Evolutionary conservation across 1,140 invertebrate genomes (phyloP), one percentile per base, ranked within the genome.

Genomic region (Atta cephalotes): DNA sequence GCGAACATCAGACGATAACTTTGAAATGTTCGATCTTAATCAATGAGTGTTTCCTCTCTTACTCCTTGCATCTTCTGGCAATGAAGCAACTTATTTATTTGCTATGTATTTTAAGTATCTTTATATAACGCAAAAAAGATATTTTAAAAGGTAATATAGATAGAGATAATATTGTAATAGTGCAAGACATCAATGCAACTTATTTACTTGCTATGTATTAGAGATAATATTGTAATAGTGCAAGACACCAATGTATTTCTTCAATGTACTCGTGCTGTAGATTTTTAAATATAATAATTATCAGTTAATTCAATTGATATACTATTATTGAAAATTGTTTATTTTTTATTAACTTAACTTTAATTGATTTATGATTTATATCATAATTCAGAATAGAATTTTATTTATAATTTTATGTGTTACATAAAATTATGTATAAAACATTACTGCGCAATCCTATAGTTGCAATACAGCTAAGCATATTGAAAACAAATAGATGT

Each of bases 11-110:
- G 80, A 51, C 70, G 70, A 63, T 84, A 84, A 74, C 70, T 84
- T 74, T 18, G 56, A 76, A 72, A 76, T 62, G 80, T 82, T 51
- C 53, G 70, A 84, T 76, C 72, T 84, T 76, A 84, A 84, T 84
- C 70, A 74, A 35, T 84, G 6, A 58, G 16, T 16, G 31, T 12
- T 70, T 51, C n/a, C 35, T 49, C 25, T 35, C 9, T 82, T 62
- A 25, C 35, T 6, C 14, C 10, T 62, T 18, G 25, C 56, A 35
- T 35, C 39, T 39, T 74, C 18, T 25, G 56, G 39, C n/a, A n/a
- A 9, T 68, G 16, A 53, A 53, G 53, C 21, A 81, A 81, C 49
- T 81, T 35, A 53, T 58, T 81, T 71, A 56, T 0, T 28, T 39
- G 31, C 28, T 18, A 35, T 16, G 62, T 18, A 35, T 6, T 14